These are phyloP conservation scores for Ypsolopha sequella DNA, from an alignment of 2,888 invertebrate genomes.

Conservation along the genomic window DNA sequence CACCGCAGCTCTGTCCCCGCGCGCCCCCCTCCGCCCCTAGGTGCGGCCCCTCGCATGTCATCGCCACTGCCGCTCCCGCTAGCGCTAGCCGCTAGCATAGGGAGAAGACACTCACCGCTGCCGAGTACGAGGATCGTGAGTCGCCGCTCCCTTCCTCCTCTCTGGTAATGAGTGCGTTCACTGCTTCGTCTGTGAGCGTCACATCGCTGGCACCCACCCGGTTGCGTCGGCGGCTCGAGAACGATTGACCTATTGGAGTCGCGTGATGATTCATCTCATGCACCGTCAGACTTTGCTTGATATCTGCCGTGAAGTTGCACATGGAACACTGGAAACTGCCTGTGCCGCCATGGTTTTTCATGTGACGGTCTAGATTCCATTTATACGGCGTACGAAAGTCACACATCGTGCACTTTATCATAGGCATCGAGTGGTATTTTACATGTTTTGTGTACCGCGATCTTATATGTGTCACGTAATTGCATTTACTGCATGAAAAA, in stretches of 20 bases:
- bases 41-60: slow-evolving; percentile 32
- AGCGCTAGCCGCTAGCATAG: slow-evolving; percentile 5
- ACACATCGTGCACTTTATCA: slow-evolving; percentile 94
- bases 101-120: slow-evolving; percentile 51
- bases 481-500: slow-evolving; percentile 91
- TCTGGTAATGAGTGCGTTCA: slow-evolving; percentile 39
- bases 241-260: slow-evolving; percentile 80
- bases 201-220: slow-evolving; percentile 82
- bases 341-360: slow-evolving; percentile 89
- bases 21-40: slow-evolving; percentile 17
- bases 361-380: slow-evolving; percentile 95
- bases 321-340: slow-evolving; percentile 89
- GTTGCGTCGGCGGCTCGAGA: slow-evolving; percentile 72
- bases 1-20: slow-evolving; percentile 13
- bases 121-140: slow-evolving; percentile 54
- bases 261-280: slow-evolving; percentile 94
- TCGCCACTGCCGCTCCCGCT: slow-evolving; percentile 14
- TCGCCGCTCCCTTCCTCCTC: slow-evolving; percentile 65
- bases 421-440: slow-evolving; percentile 93
- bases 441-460: slow-evolving; percentile 93
- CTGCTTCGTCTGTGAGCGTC: slow-evolving; percentile 30
- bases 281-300: slow-evolving; percentile 91
- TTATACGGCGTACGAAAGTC: slow-evolving; percentile 93
- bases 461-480: slow-evolving; percentile 91
- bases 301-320: slow-evolving; percentile 92